Evolutionary conservation across 1,140 invertebrate species (phyloP).

Genomic region (Pseudomyrmex dendroicus): DNA sequence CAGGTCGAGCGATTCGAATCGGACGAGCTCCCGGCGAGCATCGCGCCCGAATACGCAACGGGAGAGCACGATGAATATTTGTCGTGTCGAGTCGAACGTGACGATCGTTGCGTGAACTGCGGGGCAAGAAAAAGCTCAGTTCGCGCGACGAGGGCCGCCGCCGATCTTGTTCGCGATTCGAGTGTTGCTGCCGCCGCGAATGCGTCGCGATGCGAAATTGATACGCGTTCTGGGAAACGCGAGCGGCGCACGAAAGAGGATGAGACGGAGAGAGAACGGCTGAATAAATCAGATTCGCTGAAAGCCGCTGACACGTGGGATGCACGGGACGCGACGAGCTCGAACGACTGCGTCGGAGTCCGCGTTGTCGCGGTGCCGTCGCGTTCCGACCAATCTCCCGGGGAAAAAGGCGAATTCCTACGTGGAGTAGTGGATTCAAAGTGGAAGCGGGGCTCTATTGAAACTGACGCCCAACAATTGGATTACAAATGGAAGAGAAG

Average conservation of each 20-base stretch:
- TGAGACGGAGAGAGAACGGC: slow-evolving; percentile 1
- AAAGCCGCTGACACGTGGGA: slow-evolving; percentile 40
- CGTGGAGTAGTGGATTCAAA: slow-evolving; percentile 17
- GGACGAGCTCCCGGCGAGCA: not conserved
- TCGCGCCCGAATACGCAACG: slow-evolving; percentile 39
- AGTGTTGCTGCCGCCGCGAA: not conserved
- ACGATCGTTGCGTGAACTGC: not conserved
- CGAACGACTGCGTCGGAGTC: not conserved
- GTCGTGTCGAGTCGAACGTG: too few relatives aligned
- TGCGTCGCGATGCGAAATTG: slow-evolving; percentile 4
- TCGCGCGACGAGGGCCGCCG: slow-evolving; percentile 20
- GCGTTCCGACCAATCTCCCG: not conserved
- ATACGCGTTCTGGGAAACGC: not conserved
- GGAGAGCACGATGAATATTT: slow-evolving; percentile 23
- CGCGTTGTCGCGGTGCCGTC: slow-evolving; percentile 26
- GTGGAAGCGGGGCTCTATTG: not conserved
- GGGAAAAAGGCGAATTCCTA: slow-evolving; percentile 4
- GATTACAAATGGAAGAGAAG: slow-evolving; percentile 52
- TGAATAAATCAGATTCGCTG: slow-evolving; percentile 36
- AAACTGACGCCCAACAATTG: slow-evolving; percentile 54
- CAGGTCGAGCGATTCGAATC: not conserved
- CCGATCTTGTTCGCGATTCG: slow-evolving; percentile 23
- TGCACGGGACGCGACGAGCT: not conserved
- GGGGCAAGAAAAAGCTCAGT: not conserved
- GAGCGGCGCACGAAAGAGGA: not conserved